phyloP scores from a whole-genome alignment of 2,888 invertebrate genomes.

The Pristionchus maxplancki region DNA sequence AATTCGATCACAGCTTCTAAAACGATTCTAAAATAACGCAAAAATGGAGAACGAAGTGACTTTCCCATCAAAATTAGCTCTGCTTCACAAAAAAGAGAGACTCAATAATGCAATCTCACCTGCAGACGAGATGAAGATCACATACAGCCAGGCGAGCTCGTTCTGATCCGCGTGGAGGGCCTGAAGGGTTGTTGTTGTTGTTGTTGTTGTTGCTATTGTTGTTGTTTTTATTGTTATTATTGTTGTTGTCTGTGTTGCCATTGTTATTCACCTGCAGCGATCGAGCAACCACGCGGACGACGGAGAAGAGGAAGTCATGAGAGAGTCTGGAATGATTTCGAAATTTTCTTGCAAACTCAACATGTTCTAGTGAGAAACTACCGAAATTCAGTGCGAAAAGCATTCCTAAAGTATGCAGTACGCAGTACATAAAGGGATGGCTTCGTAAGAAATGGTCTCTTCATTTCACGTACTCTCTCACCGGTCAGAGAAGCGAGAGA shows the following conservation, averaged over 20 bases:
- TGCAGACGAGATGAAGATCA: conserved; percentile 21
- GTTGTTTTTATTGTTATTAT: background rate
- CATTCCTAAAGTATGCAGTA: too few species aligned
- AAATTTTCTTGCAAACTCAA: background rate
- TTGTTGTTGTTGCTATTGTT: background rate
- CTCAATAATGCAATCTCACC: background rate
- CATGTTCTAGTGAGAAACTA: too few species aligned
- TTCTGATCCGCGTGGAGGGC: conserved; percentile 41
- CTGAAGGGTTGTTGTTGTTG: background rate
- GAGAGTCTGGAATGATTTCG: conserved; percentile 25
- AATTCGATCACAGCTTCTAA: too few species aligned
- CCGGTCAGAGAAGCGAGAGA: too few species aligned
- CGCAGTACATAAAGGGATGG: too few species aligned
- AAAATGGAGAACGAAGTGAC: too few species aligned
- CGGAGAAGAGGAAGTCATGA: conserved; percentile 34
- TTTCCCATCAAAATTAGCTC: too few species aligned
- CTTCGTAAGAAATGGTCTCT: too few species aligned
- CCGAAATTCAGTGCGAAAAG: too few species aligned
- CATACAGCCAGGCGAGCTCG: conserved; percentile 47
- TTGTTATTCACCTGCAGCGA: background rate
- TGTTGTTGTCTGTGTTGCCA: background rate
- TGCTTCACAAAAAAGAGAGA: too few species aligned
- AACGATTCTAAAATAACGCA: too few species aligned
- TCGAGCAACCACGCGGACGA: conserved; percentile 20
- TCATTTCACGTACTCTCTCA: too few species aligned